These are phyloP conservation scores for Drosophila dives DNA, from an alignment of 2,888 invertebrate genomes.

Conservation along the genomic window DNA sequence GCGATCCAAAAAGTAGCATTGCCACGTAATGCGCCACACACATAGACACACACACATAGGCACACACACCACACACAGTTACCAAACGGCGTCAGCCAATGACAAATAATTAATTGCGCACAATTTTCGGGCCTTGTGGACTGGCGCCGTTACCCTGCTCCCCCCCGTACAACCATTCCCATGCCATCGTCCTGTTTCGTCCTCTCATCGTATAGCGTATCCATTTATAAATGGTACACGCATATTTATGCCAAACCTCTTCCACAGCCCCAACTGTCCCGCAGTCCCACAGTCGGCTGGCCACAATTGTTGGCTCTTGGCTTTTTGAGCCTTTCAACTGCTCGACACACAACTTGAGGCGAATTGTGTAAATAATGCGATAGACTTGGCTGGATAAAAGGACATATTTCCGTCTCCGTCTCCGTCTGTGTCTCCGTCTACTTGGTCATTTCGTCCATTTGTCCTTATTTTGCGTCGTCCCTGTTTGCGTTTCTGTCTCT, in stretches of 20 bases:
- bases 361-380: constrained; percentile 77
- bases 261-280: constrained; percentile 7
- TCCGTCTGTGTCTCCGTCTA: neutral
- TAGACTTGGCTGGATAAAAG: constrained; percentile 67
- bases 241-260: constrained; percentile 55
- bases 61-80: constrained; percentile 7
- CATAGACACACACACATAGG: neutral
- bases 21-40: constrained; percentile 40
- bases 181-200: constrained; percentile 7
- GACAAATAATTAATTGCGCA: constrained; percentile 78
- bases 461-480: neutral
- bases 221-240: constrained; percentile 70
- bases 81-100: constrained; percentile 60
- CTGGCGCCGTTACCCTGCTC: constrained; percentile 21
- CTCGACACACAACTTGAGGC: constrained; percentile 66
- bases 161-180: neutral
- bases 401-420: constrained; percentile 22
- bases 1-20: constrained; percentile 49
- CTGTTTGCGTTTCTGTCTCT: constrained; percentile 2
- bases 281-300: neutral
- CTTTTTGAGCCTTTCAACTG: constrained; percentile 19
- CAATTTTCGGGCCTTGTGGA: constrained; percentile 59
- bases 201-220: constrained; percentile 46
- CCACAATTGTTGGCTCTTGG: constrained; percentile 46
- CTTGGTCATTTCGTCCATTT: neutral